Evolutionary conservation across 2,797 vertebrate genomes (phyloP).

Genomic region (Platyrinchus mystaceus): DNA sequence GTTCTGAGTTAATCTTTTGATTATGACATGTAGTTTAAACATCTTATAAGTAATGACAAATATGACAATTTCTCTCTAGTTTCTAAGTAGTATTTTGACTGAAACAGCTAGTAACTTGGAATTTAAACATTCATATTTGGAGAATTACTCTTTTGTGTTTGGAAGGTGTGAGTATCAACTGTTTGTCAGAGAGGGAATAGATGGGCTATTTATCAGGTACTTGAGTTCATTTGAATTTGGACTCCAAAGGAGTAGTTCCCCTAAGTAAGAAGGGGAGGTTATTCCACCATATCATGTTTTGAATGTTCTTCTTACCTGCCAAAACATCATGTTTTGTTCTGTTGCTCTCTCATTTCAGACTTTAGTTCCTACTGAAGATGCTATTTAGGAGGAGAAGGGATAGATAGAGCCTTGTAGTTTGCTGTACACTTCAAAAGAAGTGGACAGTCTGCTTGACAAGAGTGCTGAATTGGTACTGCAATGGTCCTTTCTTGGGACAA

Average conservation of each 20-base stretch:
- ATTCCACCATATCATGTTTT: background rate
- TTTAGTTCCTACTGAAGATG: background rate
- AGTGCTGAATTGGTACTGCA: background rate
- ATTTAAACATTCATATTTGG: background rate
- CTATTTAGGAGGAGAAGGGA: background rate
- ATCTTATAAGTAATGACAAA: background rate
- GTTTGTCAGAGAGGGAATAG: background rate
- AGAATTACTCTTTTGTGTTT: background rate
- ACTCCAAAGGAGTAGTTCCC: background rate
- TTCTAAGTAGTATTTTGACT: background rate
- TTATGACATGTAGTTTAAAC: background rate
- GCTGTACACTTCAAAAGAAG: background rate
- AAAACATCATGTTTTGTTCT: background rate
- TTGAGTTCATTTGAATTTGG: background rate
- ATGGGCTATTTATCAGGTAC: background rate
- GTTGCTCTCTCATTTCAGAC: background rate
- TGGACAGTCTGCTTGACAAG: background rate
- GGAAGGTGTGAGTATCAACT: background rate
- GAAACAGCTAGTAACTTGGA: background rate
- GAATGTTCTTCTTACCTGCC: background rate
- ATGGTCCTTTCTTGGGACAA: background rate
- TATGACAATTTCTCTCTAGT: background rate
- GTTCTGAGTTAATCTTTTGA: background rate
- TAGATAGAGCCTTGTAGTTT: background rate
- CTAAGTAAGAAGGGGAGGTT: background rate